phyloP scores from a whole-genome alignment of 1,140 invertebrate species.

The Bacillus rossius region DNA sequence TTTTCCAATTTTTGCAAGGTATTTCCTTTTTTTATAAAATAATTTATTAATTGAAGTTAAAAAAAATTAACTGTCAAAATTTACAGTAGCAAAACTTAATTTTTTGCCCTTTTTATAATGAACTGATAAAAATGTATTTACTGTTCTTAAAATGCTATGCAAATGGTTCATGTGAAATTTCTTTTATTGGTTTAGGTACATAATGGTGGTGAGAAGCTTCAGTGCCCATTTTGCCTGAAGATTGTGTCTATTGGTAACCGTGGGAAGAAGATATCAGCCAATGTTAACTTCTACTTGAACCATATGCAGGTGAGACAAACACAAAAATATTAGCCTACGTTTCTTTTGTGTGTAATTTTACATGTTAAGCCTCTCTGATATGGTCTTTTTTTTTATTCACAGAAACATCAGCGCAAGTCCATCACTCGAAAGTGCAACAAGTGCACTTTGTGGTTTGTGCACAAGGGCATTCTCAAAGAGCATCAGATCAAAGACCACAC shows the following conservation, averaged over 20 bases:
- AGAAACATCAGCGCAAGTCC: constrained; percentile 43
- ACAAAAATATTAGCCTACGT: too few relatives aligned
- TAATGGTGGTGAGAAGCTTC: constrained; percentile 51
- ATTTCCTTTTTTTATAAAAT: too few relatives aligned
- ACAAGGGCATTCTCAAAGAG: constrained; percentile 49
- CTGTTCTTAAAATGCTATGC: too few relatives aligned
- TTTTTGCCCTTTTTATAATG: too few relatives aligned
- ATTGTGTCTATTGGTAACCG: constrained; percentile 35
- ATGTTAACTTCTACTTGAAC: constrained; percentile 27
- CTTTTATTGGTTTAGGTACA: constrained; percentile 48
- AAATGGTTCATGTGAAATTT: too few relatives aligned
- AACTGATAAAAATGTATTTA: too few relatives aligned
- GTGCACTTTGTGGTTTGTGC: constrained; percentile 65
- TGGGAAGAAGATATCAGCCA: constrained; percentile 7
- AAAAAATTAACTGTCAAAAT: too few relatives aligned
- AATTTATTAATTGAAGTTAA: too few relatives aligned
- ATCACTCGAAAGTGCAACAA: constrained; percentile 56
- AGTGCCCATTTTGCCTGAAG: constrained; percentile 71
- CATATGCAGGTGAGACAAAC: constrained; percentile 30
- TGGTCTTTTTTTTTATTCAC: constrained; percentile 15
- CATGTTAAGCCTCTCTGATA: neutral
- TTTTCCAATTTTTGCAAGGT: too few relatives aligned
- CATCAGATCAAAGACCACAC: constrained; percentile 38
- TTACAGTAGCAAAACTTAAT: too few relatives aligned
- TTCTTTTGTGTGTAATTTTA: neutral